Base-by-base conservation (phyloP, 2,797 vertebrate species). In the Galago senegalensis region DNA sequence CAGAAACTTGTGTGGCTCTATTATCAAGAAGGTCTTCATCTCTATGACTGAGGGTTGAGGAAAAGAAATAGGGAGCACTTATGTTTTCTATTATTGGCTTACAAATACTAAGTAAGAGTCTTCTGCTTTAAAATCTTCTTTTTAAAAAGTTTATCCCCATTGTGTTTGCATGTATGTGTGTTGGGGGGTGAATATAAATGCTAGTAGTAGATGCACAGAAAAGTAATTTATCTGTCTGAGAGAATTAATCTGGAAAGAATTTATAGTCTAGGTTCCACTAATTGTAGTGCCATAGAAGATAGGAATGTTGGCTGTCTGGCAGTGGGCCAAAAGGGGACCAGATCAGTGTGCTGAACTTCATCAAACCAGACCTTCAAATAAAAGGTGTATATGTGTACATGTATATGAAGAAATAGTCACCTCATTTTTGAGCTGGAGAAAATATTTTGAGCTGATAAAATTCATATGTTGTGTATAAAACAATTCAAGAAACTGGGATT, bases 241-340 rank as follows among this genome's bases (percentile, higher is more conserved):
- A 82, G 79, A 67, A 58, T 89, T 91, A 81, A 89, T 89, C 40
- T 76, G 63, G 10, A 87, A 95, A 94, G 27, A 49, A 63, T 86
- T 92, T 69, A 63, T 58, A 75, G 23, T 76, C 61, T 76, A 61
- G 40, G 85, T 72, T 94, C 61, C 25, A 86, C 17, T 85, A 79
- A 77, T 20, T 49, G 2, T 56, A 40, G 12, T 73, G 46, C 9
- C 20, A 43, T 43, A 70, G 75, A 10, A 46, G 23, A 12, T 72
- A 87, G 37, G 34, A 73, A 43, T 17, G 7, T 67, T 90, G 83
- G 20, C 73, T 7, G 5, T 83, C 80, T 31, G 34, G 43, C n/a
- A 87, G 40, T 65, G 29, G 46, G 20, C n/a, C n/a, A 86, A 23
- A 73, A 58, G 34, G 8, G 56, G 43, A 16, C 0, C 5, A 85